Percentiles rank a stretch among this genome's conserved stretches.
phyloP scores from a whole-genome alignment of 2,113 vertebrate genomes.

The Neofelis nebulosa region DNA sequence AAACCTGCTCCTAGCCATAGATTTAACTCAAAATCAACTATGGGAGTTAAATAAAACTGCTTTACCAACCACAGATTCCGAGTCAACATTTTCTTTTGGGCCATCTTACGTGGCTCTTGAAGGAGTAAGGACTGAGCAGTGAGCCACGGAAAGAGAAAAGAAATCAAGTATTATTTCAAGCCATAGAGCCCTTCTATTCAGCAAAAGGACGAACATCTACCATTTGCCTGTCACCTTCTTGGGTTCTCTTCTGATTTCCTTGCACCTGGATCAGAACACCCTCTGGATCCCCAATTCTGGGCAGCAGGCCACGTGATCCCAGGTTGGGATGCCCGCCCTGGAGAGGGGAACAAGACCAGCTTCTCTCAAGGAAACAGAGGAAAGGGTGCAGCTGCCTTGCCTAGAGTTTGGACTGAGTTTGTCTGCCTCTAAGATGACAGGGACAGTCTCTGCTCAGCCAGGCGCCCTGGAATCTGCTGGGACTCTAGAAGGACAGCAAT shows the following conservation, averaged over 20 bases:
- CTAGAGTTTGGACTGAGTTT: neutral
- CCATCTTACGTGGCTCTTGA: slow-evolving; percentile 21
- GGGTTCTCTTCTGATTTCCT: neutral
- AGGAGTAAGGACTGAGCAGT: neutral
- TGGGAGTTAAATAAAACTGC: neutral
- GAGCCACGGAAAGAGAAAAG: slow-evolving; percentile 28
- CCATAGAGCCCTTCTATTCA: neutral
- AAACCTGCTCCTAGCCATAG: neutral
- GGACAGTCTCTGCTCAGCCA: neutral
- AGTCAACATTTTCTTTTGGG: slow-evolving; percentile 36
- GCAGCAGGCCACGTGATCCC: neutral
- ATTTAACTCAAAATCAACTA: slow-evolving; percentile 18
- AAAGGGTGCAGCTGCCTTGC: neutral
- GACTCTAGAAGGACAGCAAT: neutral
- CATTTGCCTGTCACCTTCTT: neutral
- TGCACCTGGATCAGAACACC: neutral
- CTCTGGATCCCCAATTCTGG: neutral
- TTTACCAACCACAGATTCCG: neutral
- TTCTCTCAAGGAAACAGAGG: slow-evolving; percentile 34
- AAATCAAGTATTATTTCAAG: slow-evolving; percentile 51
- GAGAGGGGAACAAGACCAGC: neutral
- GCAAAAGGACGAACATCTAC: neutral
- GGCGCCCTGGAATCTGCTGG: neutral
- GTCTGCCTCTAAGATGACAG: neutral
- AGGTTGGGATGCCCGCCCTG: neutral